Base-by-base conservation (phyloP, 2,888 invertebrate species). In the Sinopyrophorus schimmeli region DNA sequence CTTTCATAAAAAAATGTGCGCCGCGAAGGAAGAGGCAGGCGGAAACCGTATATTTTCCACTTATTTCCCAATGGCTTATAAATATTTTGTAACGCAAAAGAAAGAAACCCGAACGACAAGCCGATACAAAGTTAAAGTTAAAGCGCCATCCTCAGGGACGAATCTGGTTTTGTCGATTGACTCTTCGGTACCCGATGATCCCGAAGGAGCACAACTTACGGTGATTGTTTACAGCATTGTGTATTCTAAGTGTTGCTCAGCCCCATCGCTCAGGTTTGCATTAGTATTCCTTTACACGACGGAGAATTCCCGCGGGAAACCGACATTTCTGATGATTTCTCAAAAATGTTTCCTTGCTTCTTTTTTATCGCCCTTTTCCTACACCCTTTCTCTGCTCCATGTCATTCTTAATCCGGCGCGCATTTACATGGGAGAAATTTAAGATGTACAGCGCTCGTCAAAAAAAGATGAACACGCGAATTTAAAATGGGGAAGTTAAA, bases 151-250 rank as follows among this genome's bases (percentile, higher is more conserved):
- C 17, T 23, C 5, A 2, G 43, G 15, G 38, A 9, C 26, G 32
- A 43, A 49, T 49, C 43, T 23, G 31, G 18, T 24, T 32, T 27
- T 32, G 39, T 32, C 40, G 46, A 50, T 50, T 46, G 46, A 50
- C 46, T 46, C 44, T 40, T 50, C 46, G 34, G 23, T 35, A 40
- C 27, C n/a, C 12, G 44, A 44, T 43, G 21, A 40, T 34, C 44
- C 35, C 35, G 5, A 24, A 46, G 10, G 44, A 24, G 14, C 24
- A 18, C 39, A 46, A 50, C 50, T 46, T 46, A 37, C 39, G 43
- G 55, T 56, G 54, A 54, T 56, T 56, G 54, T 56, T 56, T 54
- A 54, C 51, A 53, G 47, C 52, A 51, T 51, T 54, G 46, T 31
- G 56, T 55, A 56, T 56, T 56, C 56, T 34, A 32, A 14, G 47